Evolutionary conservation across 2,113 vertebrate species (phyloP).

Genomic region (Dipodomys stephensi): DNA sequence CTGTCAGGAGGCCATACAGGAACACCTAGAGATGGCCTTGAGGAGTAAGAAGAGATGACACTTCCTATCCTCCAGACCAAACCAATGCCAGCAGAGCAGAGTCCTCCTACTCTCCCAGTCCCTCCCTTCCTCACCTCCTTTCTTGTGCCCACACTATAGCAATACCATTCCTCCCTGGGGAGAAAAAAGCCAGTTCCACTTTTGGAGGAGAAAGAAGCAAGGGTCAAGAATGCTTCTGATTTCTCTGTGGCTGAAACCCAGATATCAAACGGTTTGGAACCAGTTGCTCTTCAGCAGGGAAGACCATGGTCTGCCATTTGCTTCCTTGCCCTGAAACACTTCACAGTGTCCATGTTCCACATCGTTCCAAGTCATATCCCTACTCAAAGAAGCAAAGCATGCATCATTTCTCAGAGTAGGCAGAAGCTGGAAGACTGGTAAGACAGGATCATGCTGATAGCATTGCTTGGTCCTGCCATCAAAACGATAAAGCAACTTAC

Average conservation of each 20-base stretch:
- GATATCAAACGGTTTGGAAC: background rate
- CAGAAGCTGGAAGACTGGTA: slow-evolving; percentile 1
- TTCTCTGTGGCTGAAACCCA: slow-evolving; percentile 34
- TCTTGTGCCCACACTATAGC: slow-evolving; percentile 40
- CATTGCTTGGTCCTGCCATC: slow-evolving; percentile 52
- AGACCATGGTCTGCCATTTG: background rate
- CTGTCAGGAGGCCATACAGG: slow-evolving; percentile 63
- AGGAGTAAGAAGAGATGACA: background rate
- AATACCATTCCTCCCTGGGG: slow-evolving; percentile 42
- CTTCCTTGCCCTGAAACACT: slow-evolving; percentile 16
- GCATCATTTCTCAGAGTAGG: background rate
- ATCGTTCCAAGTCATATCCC: background rate
- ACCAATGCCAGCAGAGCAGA: background rate
- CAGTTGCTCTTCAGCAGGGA: slow-evolving; percentile 33
- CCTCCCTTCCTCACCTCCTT: background rate
- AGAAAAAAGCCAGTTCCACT: slow-evolving; percentile 3
- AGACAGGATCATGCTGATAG: slow-evolving; percentile 3
- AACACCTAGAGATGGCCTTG: background rate
- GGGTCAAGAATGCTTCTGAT: slow-evolving; percentile 33
- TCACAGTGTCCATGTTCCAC: background rate
- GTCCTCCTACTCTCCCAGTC: background rate
- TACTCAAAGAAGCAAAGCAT: slow-evolving; percentile 32
- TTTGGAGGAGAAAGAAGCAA: slow-evolving; percentile 4
- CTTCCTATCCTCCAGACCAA: background rate
- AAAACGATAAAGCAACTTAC: slow-evolving; percentile 51